phyloP scores from a whole-genome alignment of 1,140 invertebrate species.

The Philaenus spumarius region DNA sequence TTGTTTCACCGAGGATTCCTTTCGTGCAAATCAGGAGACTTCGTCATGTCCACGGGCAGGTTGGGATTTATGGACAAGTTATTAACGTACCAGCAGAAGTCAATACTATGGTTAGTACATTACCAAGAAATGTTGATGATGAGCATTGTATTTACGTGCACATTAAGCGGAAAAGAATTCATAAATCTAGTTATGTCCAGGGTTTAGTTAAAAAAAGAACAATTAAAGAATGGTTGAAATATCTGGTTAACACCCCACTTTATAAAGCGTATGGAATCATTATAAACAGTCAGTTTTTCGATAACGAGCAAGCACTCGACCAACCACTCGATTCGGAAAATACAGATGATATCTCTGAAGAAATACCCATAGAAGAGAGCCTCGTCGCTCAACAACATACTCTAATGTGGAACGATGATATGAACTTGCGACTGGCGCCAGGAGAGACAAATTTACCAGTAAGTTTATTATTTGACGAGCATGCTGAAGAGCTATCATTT shows the following conservation, averaged over 20 bases:
- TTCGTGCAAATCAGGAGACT: too few relatives aligned
- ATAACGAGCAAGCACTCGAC: too few relatives aligned
- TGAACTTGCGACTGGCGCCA: too few relatives aligned
- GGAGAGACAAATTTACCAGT: too few relatives aligned
- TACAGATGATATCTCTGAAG: too few relatives aligned
- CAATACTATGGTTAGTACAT: conserved; percentile 30
- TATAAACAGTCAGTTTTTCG: background rate
- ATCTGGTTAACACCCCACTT: conserved; percentile 20
- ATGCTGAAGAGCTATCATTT: too few relatives aligned
- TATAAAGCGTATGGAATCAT: conserved; percentile 11
- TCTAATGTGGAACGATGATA: background rate
- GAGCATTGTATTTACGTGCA: conserved; percentile 31
- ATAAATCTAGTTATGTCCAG: conserved; percentile 27
- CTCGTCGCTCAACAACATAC: too few relatives aligned
- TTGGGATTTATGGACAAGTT: conserved; percentile 31
- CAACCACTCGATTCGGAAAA: too few relatives aligned
- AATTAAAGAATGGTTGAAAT: conserved; percentile 25
- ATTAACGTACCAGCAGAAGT: conserved; percentile 32
- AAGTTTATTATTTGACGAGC: too few relatives aligned
- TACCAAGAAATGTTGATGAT: conserved; percentile 31
- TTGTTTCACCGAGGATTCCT: too few relatives aligned
- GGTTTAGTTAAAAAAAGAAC: conserved; percentile 24
- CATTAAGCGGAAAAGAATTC: conserved; percentile 31
- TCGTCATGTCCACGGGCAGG: conserved; percentile 9
- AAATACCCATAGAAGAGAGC: too few relatives aligned